These are phyloP conservation scores for Actinostola sp. DNA, from an alignment of 92 coral and sea anemone species.

Conservation along the genomic window DNA sequence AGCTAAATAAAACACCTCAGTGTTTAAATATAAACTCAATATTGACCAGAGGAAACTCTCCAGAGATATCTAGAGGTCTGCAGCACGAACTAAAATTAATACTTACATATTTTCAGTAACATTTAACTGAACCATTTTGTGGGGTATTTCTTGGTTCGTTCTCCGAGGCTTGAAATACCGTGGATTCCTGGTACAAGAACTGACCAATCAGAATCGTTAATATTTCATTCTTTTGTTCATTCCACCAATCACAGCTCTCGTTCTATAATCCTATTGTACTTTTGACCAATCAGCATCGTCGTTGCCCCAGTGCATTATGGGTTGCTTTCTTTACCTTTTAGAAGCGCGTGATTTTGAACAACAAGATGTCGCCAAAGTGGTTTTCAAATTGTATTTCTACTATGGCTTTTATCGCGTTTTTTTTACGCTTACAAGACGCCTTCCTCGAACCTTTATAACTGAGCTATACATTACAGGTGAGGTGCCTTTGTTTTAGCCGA, in stretches of 20 bases:
- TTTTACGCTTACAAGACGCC: slow-evolving; percentile 53
- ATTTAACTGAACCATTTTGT: slow-evolving; percentile 11
- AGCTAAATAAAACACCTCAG: too few species aligned
- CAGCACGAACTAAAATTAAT: too few species aligned
- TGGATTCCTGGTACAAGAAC: slow-evolving; percentile 17
- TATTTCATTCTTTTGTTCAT: slow-evolving; percentile 24
- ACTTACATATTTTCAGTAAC: too few species aligned
- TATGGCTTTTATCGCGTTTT: slow-evolving; percentile 79
- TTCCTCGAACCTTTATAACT: slow-evolving; percentile 70
- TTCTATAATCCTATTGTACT: slow-evolving; percentile 28
- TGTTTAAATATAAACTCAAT: too few species aligned
- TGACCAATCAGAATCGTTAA: slow-evolving; percentile 71
- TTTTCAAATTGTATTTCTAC: slow-evolving; percentile 63
- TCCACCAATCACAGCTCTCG: slow-evolving; percentile 67
- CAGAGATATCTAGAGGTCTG: too few species aligned
- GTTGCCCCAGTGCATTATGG: slow-evolving; percentile 78
- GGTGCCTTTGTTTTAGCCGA: slow-evolving; percentile 18
- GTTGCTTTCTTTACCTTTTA: slow-evolving; percentile 91
- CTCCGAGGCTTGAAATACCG: slow-evolving; percentile 9
- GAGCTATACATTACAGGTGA: slow-evolving; percentile 73
- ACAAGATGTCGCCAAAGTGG: slow-evolving; percentile 88
- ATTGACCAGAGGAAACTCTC: too few species aligned
- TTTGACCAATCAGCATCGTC: slow-evolving; percentile 62
- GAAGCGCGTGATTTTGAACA: slow-evolving; percentile 99
- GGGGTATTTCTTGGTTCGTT: not conserved